phyloP scores from a whole-genome alignment of 2,113 vertebrate species.

The Athene cunicularia region DNA sequence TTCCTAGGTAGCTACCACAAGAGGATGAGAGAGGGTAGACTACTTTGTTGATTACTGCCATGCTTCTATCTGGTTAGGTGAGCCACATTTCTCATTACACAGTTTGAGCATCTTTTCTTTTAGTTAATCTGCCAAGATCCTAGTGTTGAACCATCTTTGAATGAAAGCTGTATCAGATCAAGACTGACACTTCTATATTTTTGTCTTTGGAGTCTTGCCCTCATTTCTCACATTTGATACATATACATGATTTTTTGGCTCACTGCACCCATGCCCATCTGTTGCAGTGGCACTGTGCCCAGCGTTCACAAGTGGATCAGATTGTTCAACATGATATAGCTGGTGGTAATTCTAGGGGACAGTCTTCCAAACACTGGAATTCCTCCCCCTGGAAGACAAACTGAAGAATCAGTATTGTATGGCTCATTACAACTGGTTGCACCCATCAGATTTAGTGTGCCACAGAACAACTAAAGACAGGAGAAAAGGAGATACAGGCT shows the following conservation, averaged over 20 bases:
- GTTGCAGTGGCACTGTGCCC: constrained; percentile 46
- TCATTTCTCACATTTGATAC: constrained; percentile 58
- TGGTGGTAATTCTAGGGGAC: not conserved
- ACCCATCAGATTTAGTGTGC: not conserved
- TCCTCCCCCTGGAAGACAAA: not conserved
- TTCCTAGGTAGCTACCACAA: not conserved
- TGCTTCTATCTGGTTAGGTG: not conserved
- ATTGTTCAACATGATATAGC: not conserved
- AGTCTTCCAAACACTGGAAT: not conserved
- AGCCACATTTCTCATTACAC: not conserved
- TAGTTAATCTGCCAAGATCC: not conserved
- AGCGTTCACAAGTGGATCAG: constrained; percentile 12
- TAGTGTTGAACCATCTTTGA: not conserved
- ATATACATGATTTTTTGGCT: constrained; percentile 48
- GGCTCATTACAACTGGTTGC: not conserved
- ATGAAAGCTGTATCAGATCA: constrained; percentile 42
- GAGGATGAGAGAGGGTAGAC: not conserved
- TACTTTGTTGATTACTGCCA: not conserved
- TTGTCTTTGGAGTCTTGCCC: constrained; percentile 54
- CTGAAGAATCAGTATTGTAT: not conserved
- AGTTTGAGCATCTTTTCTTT: not conserved
- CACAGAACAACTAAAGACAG: not conserved
- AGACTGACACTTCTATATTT: constrained; percentile 61
- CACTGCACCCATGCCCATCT: constrained; percentile 45
- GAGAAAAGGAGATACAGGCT: not conserved